Conservation (phyloP, 2,888 invertebrate species). For the Invenusta paracnida region DNA sequence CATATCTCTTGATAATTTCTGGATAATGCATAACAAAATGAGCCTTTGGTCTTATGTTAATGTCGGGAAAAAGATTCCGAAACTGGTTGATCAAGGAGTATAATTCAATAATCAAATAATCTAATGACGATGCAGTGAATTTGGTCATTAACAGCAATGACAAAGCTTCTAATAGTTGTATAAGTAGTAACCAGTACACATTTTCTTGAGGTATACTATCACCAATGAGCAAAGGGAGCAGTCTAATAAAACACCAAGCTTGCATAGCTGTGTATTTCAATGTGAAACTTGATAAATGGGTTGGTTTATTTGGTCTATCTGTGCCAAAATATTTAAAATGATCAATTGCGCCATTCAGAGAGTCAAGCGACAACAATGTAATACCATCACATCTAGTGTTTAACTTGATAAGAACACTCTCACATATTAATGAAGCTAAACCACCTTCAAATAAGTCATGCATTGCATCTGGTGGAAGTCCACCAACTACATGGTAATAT, state of each 20-base stretch:
- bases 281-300: not conserved
- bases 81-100: not conserved
- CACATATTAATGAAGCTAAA: not conserved
- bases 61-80: not conserved
- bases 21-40: constrained; percentile 19
- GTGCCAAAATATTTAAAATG: not conserved
- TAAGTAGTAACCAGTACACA: not conserved
- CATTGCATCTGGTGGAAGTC: not conserved
- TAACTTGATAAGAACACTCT: not conserved
- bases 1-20: not conserved
- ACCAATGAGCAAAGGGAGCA: not conserved
- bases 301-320: not conserved
- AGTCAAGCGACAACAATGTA: not conserved
- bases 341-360: not conserved
- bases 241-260: not conserved
- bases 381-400: not conserved
- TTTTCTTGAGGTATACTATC: not conserved
- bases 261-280: not conserved
- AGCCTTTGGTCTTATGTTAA: not conserved
- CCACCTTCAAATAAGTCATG: constrained; percentile 29
- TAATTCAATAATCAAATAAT: not conserved
- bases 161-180: not conserved
- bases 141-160: not conserved
- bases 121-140: not conserved
- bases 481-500: constrained; percentile 8